These are phyloP conservation scores for Patiria miniata DNA, from an alignment of 35 echinoderm and acorn worm species.

Conservation along the genomic window DNA sequence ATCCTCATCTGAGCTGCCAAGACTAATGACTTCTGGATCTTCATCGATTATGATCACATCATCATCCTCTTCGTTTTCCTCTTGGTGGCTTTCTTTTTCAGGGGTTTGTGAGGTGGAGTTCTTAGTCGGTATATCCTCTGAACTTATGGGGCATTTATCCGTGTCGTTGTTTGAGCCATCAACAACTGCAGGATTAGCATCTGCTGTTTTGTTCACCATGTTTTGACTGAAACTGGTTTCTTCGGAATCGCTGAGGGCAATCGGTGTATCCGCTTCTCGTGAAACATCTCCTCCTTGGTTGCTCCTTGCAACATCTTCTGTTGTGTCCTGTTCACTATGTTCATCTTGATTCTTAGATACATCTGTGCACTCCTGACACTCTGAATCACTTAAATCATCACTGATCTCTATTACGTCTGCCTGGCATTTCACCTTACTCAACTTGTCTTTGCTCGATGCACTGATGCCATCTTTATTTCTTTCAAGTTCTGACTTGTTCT, in stretches of 20 bases:
- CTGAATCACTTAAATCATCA: neutral
- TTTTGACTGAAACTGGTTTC: neutral
- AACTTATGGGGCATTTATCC: neutral
- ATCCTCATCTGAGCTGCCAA: slow-evolving; percentile 21
- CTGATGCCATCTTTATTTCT: too few relatives aligned
- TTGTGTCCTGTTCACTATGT: neutral
- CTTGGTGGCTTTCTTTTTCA: neutral
- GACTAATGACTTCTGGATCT: neutral
- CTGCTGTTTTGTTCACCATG: neutral
- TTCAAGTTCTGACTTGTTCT: too few relatives aligned
- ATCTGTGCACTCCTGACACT: neutral
- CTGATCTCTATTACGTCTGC: too few relatives aligned
- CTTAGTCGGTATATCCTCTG: neutral
- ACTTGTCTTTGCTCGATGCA: too few relatives aligned
- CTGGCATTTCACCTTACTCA: too few relatives aligned
- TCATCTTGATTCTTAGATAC: neutral
- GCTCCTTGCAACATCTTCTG: too few relatives aligned
- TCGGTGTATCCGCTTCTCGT: neutral
- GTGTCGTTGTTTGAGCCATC: neutral
- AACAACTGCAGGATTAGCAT: neutral
- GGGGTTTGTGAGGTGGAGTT: neutral
- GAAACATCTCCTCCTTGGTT: neutral
- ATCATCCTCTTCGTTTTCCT: neutral
- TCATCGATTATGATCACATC: neutral
- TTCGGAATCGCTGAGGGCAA: neutral